phyloP scores from a whole-genome alignment of 2,797 vertebrate genomes.

The Danio tinwini region DNA sequence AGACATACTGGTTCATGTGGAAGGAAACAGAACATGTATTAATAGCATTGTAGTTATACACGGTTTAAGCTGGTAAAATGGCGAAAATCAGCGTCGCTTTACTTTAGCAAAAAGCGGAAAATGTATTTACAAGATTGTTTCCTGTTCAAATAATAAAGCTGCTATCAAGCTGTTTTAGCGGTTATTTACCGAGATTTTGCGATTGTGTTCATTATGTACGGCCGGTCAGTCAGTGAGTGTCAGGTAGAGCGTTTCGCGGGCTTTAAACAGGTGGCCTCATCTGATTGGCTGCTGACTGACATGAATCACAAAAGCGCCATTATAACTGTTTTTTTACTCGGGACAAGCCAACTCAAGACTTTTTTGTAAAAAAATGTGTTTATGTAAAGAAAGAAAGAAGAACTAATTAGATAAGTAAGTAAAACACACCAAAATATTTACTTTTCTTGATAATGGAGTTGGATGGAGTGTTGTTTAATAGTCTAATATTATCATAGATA shows the following conservation, averaged over 20 bases:
- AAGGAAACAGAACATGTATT: not conserved
- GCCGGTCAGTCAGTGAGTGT: not conserved
- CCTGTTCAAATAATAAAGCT: not conserved
- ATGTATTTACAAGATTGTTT: no score
- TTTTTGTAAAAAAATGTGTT: no score
- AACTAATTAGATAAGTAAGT: no score
- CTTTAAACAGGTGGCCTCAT: not conserved
- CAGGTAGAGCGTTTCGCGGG: not conserved
- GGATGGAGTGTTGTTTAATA: no score
- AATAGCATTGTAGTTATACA: no score
- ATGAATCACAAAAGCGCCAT: not conserved
- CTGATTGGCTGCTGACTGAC: conserved; percentile 27
- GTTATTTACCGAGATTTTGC: not conserved
- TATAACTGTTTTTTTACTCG: no score
- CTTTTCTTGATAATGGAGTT: no score
- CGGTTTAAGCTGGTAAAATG: not conserved
- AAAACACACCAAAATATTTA: no score
- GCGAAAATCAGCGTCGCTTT: not conserved
- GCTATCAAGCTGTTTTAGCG: not conserved
- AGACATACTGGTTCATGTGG: conserved; percentile 64
- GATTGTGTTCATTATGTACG: not conserved
- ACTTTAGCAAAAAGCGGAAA: not conserved
- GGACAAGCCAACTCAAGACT: no score
- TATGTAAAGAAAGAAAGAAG: no score
- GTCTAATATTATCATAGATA: no score